Base-by-base conservation (phyloP, 2,888 invertebrate genomes). In the Meandrusa payeni region DNA sequence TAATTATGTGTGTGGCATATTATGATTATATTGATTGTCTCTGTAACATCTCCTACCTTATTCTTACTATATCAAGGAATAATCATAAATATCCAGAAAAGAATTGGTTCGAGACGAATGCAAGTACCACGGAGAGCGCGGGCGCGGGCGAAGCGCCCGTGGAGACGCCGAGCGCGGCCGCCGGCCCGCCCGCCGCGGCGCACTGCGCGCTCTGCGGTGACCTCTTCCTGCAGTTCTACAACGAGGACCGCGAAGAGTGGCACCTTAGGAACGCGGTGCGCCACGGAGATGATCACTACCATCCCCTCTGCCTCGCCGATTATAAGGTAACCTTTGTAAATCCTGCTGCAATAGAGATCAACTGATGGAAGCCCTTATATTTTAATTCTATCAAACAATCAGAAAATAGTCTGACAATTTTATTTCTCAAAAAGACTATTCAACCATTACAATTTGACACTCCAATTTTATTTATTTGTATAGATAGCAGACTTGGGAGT, bases 201-300 rank as follows among this genome's bases (percentile, higher is more conserved):
- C 76, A 87, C 27, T 99, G 99, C 78, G 94, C 94, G 52, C 93
- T 98, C 37, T 99, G 99, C 78, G 93, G 94, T 6, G 99, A 99
- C 83, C 90, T 90, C 52, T 98, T 99, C 83, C 95, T 97, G 55
- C 95, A 96, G 76, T 98, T 96, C 87, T 99, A 95, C 87, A 95
- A 98, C 73, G 97, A 99, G 78, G 99, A 99, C 61, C 93, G 93
- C 54, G 99, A 99, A 75, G 98, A 97, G 70, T 99, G 99, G 99
- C 96, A 97, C 69, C 89, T 99, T 15, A 85, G 93, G 49, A 94
- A 96, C 69, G 96, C 98, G 0, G 88, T 95, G 10, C 89, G 91
- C 3, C 92, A 93, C 19, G 93, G 95, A 41, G 93, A 90, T 0
- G 90, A 91, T 50, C 92, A 93, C 57, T 98, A 96, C 72, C 97